Percentiles rank a stretch among this genome's conserved stretches.
Evolutionary conservation across 2,888 invertebrate genomes (phyloP).

Genomic region (Glaucopsyche alexis): DNA sequence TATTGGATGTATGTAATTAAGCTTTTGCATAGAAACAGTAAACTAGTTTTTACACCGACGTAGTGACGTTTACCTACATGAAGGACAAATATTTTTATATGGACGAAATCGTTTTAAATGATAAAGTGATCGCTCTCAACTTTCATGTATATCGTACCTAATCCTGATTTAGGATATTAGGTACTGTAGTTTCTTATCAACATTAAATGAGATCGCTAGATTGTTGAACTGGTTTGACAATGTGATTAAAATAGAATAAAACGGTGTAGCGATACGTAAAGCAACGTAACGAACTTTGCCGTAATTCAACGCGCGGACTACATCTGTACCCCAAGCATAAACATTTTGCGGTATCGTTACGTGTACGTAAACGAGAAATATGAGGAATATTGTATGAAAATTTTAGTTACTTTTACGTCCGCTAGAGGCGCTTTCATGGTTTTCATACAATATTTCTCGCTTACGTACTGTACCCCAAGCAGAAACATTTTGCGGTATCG

Average conservation of each 20-base stretch:
- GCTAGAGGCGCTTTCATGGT: too few species aligned
- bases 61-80: conserved; percentile 19
- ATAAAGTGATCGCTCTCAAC: conserved; percentile 5
- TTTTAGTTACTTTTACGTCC: too few species aligned
- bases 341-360: too few species aligned
- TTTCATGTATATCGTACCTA: neutral
- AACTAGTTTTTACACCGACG: conserved; percentile 19
- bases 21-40: conserved; percentile 27
- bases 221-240: conserved; percentile 6
- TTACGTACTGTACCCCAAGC: too few species aligned
- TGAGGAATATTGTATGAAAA: too few species aligned
- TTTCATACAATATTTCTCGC: too few species aligned
- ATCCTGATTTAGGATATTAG: conserved; percentile 3
- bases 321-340: too few species aligned
- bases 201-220: conserved; percentile 3
- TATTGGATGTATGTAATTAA: conserved; percentile 23
- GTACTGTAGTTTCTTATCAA: neutral
- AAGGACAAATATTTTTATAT: conserved; percentile 29
- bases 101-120: conserved; percentile 24
- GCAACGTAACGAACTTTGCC: neutral
- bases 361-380: too few species aligned
- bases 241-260: neutral
- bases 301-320: neutral
- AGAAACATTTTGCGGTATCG: too few species aligned
- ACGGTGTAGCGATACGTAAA: neutral